A percentile compares a stretch with the other conserved stretches of the same genome.
These are phyloP conservation scores for Corythoichthys haematopterus DNA, from an alignment of 2,113 vertebrate genomes.

Conservation along the genomic window DNA sequence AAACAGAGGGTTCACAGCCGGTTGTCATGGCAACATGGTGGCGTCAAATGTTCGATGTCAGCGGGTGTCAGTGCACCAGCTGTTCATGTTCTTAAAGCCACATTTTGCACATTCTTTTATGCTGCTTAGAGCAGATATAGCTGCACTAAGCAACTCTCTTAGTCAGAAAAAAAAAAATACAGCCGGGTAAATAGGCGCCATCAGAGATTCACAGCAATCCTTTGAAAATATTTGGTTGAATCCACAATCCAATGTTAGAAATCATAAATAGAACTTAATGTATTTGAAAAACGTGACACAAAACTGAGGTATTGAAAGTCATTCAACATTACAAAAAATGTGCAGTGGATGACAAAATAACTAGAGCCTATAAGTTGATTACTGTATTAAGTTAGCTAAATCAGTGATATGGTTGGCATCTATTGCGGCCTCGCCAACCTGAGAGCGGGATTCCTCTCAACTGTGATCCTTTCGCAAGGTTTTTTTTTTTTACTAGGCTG, in stretches of 20 bases:
- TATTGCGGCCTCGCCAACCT: no score
- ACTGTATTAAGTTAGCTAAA: no score
- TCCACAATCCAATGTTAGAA: neutral
- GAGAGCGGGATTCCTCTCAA: no score
- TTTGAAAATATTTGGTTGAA: neutral
- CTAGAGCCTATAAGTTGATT: no score
- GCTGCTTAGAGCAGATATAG: slow-evolving; percentile 20
- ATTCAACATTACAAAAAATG: neutral
- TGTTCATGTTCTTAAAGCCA: slow-evolving; percentile 44
- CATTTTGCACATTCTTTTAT: slow-evolving; percentile 26
- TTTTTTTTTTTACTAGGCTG: no score
- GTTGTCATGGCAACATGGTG: slow-evolving; percentile 59
- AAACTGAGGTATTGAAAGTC: neutral
- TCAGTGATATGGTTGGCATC: no score
- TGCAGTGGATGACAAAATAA: neutral
- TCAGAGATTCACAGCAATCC: slow-evolving; percentile 1
- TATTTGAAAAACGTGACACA: neutral
- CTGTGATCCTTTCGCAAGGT: no score
- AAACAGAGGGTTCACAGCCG: slow-evolving; percentile 51
- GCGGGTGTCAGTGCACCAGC: slow-evolving; percentile 50
- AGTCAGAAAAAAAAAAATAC: neutral
- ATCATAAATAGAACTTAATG: neutral
- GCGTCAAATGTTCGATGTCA: slow-evolving; percentile 51
- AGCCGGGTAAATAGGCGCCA: neutral
- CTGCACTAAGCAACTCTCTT: neutral